Evolutionary conservation across 1,140 invertebrate species (phyloP).

Genomic region (Aphis craccivora): DNA sequence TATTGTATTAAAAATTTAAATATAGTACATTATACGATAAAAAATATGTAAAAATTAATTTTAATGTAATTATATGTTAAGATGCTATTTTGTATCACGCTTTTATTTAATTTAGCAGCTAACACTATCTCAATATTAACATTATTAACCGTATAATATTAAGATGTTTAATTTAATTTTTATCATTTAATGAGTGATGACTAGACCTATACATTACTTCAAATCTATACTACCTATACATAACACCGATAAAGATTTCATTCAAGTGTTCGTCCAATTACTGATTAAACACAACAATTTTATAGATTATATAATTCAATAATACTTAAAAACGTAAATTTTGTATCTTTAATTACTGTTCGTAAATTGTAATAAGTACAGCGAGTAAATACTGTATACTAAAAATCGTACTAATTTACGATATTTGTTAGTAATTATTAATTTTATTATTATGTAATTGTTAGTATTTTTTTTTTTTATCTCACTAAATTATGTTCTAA

Average conservation of each 20-base stretch:
- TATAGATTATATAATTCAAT: neutral
- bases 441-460: neutral
- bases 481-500: neutral
- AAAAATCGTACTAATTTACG: neutral
- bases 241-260: neutral
- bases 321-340: neutral
- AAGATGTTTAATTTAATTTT: neutral
- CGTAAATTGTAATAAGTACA: neutral
- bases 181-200: neutral
- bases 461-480: neutral
- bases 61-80: constrained; percentile 1
- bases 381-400: neutral
- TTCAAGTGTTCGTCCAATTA: neutral
- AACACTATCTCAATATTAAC: neutral
- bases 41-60: neutral
- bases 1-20: neutral
- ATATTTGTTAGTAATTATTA: neutral
- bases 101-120: neutral
- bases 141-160: neutral
- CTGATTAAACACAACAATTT: neutral
- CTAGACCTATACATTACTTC: neutral
- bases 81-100: neutral
- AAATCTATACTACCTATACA: neutral
- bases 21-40: neutral
- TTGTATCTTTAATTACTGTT: neutral